A percentile compares a stretch with the other conserved stretches of the same genome.
Evolutionary conservation across 2,113 vertebrate genomes (phyloP).

Genomic region (Tragelaphus buxtoni): DNA sequence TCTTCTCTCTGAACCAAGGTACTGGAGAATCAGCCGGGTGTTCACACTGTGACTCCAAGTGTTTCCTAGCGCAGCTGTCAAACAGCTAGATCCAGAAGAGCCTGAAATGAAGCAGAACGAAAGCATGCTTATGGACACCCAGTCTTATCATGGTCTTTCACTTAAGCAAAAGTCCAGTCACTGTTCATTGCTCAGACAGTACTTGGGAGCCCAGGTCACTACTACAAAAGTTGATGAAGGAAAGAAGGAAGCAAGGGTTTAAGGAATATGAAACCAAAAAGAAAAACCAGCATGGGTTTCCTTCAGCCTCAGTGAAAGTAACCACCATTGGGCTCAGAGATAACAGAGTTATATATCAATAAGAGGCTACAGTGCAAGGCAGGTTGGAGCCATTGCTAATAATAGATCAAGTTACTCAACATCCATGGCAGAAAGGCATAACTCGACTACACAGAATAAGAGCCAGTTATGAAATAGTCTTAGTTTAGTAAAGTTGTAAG

Average conservation of each 20-base stretch:
- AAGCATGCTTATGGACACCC: neutral
- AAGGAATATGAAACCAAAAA: neutral
- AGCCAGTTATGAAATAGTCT: neutral
- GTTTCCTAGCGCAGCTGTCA: conserved; percentile 87
- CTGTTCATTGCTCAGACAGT: neutral
- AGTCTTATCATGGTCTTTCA: neutral
- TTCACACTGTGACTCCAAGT: conserved; percentile 89
- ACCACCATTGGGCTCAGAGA: neutral
- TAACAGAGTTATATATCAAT: neutral
- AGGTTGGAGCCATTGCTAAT: neutral
- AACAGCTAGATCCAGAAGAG: conserved; percentile 74
- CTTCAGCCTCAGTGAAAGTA: neutral
- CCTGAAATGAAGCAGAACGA: conserved; percentile 66
- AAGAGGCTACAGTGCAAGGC: neutral
- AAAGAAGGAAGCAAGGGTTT: neutral
- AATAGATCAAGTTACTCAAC: neutral
- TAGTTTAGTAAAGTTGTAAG: neutral
- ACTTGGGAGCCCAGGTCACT: neutral
- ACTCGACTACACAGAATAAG: neutral
- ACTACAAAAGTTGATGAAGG: neutral
- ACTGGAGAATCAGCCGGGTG: conserved; percentile 86
- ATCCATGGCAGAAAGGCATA: neutral
- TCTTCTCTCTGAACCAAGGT: conserved; percentile 76
- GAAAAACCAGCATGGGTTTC: neutral
- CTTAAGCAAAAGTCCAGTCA: neutral